Percentiles rank a stretch among this genome's conserved stretches.
Conservation (phyloP, 2,888 invertebrate species). For the Buathra laborator region DNA sequence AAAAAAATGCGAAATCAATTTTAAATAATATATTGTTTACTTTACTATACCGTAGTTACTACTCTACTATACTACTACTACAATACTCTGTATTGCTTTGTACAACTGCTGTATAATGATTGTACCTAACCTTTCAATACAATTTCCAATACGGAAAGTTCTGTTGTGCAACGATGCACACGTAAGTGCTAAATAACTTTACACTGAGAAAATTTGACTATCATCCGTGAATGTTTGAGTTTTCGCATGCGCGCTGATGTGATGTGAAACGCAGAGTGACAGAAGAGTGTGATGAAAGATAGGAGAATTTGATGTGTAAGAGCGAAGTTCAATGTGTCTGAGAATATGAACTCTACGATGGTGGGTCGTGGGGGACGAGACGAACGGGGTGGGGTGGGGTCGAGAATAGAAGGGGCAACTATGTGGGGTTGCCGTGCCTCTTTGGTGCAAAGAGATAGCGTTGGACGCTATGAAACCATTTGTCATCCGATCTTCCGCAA, state of each 20-base stretch:
- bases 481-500: slow-evolving; percentile 77
- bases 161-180: no score
- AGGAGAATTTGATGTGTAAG: slow-evolving; percentile 12
- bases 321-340: slow-evolving; percentile 23
- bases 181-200: not conserved
- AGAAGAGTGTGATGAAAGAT: slow-evolving; percentile 36
- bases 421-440: slow-evolving; percentile 49
- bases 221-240: not conserved
- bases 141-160: no score
- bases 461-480: slow-evolving; percentile 71
- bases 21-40: no score
- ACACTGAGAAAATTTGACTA: slow-evolving; percentile 30
- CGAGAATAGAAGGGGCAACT: slow-evolving; percentile 39
- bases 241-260: slow-evolving; percentile 27
- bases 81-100: no score
- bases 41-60: no score
- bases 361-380: no score
- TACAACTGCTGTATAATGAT: no score
- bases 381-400: not conserved
- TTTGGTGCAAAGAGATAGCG: slow-evolving; percentile 71
- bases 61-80: no score
- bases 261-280: slow-evolving; percentile 51
- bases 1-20: no score
- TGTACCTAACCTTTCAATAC: no score
- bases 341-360: not conserved